Percentiles rank a stretch among this genome's conserved stretches.
Evolutionary conservation across 1,140 invertebrate genomes (phyloP).

Genomic region (Achroia grisella): DNA sequence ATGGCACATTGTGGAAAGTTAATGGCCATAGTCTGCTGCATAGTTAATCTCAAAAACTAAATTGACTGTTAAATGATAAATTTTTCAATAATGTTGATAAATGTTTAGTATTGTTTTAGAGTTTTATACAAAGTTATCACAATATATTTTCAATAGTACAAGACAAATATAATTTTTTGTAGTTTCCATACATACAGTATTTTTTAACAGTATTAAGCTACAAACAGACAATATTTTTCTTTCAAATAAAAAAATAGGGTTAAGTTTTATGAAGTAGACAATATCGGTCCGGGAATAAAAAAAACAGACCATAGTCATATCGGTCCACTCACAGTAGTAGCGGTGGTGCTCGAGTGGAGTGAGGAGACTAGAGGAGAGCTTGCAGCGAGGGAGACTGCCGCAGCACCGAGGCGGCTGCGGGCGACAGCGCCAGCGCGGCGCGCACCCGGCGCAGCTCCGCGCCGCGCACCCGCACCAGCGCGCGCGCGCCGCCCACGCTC

Average conservation of each 20-base stretch:
- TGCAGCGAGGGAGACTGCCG: conserved; percentile 24
- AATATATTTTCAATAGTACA: no score
- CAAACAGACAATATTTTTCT: not conserved
- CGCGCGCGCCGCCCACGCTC: conserved; percentile 7
- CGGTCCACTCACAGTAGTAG: not conserved
- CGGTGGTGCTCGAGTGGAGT: not conserved
- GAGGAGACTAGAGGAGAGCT: conserved; percentile 19
- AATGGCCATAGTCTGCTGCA: no score
- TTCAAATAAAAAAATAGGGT: not conserved
- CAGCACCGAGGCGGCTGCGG: conserved; percentile 11
- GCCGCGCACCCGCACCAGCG: conserved; percentile 20
- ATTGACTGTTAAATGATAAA: no score
- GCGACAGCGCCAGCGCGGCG: conserved; percentile 22
- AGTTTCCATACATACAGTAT: no score
- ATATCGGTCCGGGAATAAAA: not conserved
- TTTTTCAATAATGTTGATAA: no score
- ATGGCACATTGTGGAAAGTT: no score
- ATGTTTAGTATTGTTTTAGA: no score
- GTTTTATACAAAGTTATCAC: no score
- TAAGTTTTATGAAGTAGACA: not conserved
- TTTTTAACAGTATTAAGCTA: not conserved
- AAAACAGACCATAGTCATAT: not conserved
- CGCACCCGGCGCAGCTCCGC: conserved; percentile 13
- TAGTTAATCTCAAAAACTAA: no score
- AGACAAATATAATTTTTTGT: no score